Conservation (phyloP, 2,113 vertebrate genomes). For the Pao palembangensis region DNA sequence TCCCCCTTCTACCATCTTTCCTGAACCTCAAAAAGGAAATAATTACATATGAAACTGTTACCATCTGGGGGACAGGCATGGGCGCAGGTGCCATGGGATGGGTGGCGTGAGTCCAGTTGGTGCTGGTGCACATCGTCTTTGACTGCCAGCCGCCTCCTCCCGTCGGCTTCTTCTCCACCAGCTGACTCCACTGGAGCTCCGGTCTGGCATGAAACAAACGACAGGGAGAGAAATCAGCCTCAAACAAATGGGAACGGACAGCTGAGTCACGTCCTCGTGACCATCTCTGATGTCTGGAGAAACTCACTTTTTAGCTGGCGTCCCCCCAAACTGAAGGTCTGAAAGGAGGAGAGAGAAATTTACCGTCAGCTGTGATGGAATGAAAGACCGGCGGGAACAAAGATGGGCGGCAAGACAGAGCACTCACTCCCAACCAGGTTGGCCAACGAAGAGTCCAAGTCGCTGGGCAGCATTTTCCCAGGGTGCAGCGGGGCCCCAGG, state of each 20-base stretch:
- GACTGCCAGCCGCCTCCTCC: constrained; percentile 87
- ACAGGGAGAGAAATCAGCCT: constrained; percentile 2
- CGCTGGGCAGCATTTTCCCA: constrained; percentile 79
- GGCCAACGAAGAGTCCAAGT: constrained; percentile 84
- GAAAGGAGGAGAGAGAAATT: constrained; percentile 21
- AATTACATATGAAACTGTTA: constrained; percentile 54
- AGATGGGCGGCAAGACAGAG: not conserved
- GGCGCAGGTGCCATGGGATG: constrained; percentile 78
- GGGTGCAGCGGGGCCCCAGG: constrained; percentile 67
- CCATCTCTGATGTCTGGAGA: not conserved
- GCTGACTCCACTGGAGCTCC: constrained; percentile 84
- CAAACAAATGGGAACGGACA: not conserved
- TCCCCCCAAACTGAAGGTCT: constrained; percentile 89
- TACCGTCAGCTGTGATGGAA: constrained; percentile 8
- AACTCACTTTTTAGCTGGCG: constrained; percentile 85
- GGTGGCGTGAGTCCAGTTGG: constrained; percentile 80
- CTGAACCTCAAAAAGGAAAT: too few species aligned
- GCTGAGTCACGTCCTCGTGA: constrained; percentile 1
- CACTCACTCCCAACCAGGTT: constrained; percentile 87
- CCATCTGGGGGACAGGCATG: constrained; percentile 82
- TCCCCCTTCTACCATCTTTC: too few species aligned
- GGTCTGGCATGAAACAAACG: constrained; percentile 66
- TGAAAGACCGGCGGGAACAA: not conserved
- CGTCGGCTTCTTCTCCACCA: constrained; percentile 84
- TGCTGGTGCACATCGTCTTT: constrained; percentile 81